Percentiles rank a stretch among this genome's conserved stretches.
Evolutionary conservation across 1,140 invertebrate species (phyloP).

Genomic region (Drosophila erecta): DNA sequence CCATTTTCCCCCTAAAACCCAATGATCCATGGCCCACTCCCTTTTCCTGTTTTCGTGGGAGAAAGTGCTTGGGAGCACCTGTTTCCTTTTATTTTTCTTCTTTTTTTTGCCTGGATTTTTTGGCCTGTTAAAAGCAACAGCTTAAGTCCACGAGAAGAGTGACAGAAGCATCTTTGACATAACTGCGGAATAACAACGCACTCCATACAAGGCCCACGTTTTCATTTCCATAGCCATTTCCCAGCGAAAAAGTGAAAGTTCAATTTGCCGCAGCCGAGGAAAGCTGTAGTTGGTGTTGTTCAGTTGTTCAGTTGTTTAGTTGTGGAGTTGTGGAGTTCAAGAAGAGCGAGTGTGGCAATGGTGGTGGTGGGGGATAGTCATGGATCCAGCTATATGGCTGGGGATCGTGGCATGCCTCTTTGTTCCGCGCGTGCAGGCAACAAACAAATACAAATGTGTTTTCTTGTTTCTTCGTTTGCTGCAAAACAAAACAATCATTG

Average conservation of each 20-base stretch:
- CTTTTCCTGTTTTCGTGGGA: constrained; percentile 48
- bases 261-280: constrained; percentile 64
- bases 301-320: not conserved
- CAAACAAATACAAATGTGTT: constrained; percentile 62
- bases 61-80: constrained; percentile 54
- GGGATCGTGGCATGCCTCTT: constrained; percentile 44
- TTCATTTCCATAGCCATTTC: constrained; percentile 21
- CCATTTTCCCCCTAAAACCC: constrained; percentile 3
- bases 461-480: constrained; percentile 49
- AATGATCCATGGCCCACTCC: constrained; percentile 48
- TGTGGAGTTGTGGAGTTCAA: not conserved
- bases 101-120: constrained; percentile 17
- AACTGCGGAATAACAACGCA: constrained; percentile 17
- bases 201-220: constrained; percentile 52
- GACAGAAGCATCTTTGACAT: constrained; percentile 51
- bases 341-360: too few relatives aligned
- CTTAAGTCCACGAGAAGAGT: constrained; percentile 26
- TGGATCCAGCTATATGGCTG: constrained; percentile 9
- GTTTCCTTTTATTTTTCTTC: not conserved
- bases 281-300: constrained; percentile 33
- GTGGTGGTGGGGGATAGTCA: not conserved
- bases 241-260: constrained; percentile 74
- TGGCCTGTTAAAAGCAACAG: constrained; percentile 5
- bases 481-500: constrained; percentile 67
- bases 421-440: constrained; percentile 61